Percentiles rank a stretch among this genome's conserved stretches.
Conservation (phyloP, 2,797 vertebrate species). For the Iguana delicatissima region DNA sequence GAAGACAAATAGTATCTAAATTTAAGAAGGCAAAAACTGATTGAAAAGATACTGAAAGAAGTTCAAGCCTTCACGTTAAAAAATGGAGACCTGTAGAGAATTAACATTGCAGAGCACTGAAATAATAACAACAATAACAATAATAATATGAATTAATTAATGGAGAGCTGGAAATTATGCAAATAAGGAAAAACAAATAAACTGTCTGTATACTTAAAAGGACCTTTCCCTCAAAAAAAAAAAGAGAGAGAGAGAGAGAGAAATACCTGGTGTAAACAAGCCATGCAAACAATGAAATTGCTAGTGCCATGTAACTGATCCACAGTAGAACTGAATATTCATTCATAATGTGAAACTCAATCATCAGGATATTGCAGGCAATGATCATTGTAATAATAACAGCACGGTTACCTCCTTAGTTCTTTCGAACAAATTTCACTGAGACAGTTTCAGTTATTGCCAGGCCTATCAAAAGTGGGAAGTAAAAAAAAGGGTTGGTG, state of each 20-base stretch:
- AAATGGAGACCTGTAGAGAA: not conserved
- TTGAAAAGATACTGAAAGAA: not conserved
- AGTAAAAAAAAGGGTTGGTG: not conserved
- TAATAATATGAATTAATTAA: too few species aligned
- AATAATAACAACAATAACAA: too few species aligned
- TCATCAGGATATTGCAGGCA: not conserved
- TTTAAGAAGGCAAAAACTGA: not conserved
- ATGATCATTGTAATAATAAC: not conserved
- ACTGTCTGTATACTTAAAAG: too few species aligned
- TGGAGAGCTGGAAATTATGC: too few species aligned
- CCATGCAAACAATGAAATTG: not conserved
- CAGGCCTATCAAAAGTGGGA: not conserved
- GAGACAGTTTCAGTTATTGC: constrained; percentile 6
- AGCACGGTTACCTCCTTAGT: not conserved
- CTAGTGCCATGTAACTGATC: constrained; percentile 60
- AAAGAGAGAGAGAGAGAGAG: not conserved
- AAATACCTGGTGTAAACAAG: not conserved
- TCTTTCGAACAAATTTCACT: not conserved
- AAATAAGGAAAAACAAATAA: too few species aligned
- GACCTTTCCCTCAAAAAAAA: not conserved
- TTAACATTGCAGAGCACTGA: not conserved
- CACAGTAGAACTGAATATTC: not conserved
- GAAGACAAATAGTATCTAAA: not conserved
- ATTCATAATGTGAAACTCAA: not conserved
- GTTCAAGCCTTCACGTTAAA: not conserved